Percentiles rank a stretch among this genome's conserved stretches.
Evolutionary conservation across 1,140 invertebrate genomes (phyloP).

Genomic region (Homarus americanus): DNA sequence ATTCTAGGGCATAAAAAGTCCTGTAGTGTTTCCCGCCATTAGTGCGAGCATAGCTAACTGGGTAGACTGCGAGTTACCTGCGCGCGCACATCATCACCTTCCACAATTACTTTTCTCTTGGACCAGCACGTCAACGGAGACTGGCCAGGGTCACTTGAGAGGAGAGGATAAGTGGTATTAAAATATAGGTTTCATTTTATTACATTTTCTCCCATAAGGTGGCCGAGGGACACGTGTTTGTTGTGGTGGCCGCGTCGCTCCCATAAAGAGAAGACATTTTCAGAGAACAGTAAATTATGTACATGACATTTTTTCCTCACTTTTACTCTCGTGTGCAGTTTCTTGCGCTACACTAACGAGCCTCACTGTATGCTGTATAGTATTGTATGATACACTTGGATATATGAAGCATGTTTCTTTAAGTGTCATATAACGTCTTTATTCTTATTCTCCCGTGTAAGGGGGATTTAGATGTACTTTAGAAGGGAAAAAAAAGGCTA

Average conservation of each 20-base stretch:
- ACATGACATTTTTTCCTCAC: neutral
- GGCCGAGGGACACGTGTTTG: neutral
- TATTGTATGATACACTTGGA: neutral
- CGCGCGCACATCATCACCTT: conserved; percentile 42
- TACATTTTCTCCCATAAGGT: too few species aligned
- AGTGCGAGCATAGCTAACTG: neutral
- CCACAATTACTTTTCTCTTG: neutral
- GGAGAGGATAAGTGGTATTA: neutral
- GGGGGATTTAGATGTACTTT: neutral
- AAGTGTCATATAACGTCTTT: neutral
- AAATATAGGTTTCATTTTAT: neutral
- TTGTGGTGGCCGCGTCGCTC: neutral
- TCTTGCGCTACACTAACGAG: neutral
- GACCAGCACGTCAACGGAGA: neutral
- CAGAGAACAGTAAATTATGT: neutral
- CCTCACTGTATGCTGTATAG: neutral
- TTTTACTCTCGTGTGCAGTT: neutral
- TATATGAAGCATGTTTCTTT: neutral
- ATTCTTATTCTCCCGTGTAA: neutral
- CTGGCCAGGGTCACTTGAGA: neutral
- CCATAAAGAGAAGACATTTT: neutral
- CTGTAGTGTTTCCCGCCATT: neutral
- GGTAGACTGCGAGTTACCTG: conserved; percentile 28
- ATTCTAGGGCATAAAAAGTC: conserved; percentile 33
- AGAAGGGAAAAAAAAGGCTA: neutral